phyloP scores from a whole-genome alignment of 2,113 vertebrate species.

The Gracilinanus agilis region DNA sequence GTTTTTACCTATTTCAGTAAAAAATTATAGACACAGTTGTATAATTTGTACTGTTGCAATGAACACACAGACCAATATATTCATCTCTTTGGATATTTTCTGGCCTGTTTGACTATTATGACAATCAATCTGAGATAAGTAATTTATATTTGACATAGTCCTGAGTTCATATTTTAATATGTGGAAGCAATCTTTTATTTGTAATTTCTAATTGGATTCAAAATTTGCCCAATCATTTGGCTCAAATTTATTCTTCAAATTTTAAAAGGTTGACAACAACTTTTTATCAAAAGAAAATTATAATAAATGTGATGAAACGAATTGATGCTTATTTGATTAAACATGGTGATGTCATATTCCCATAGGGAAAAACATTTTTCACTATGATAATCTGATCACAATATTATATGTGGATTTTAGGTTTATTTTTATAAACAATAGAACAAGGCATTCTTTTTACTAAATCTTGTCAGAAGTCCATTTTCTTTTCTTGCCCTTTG shows the following conservation, averaged over 20 bases:
- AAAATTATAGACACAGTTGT: neutral
- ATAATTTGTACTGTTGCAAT: neutral
- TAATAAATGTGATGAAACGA: constrained; percentile 47
- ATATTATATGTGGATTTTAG: neutral
- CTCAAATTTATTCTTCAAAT: neutral
- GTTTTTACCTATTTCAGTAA: neutral
- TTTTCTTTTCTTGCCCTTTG: neutral
- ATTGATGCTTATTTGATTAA: neutral
- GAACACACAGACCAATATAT: neutral
- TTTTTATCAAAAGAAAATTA: constrained; percentile 17
- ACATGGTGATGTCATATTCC: neutral
- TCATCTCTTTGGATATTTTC: neutral
- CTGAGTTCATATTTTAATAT: constrained; percentile 2
- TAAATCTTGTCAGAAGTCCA: neutral
- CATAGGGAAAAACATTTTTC: neutral
- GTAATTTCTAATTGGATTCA: constrained; percentile 40
- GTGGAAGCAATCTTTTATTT: constrained; percentile 9
- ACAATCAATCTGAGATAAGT: neutral
- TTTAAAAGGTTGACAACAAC: constrained; percentile 55
- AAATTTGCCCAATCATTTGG: constrained; percentile 22
- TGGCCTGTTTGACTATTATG: neutral
- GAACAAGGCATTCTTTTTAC: neutral
- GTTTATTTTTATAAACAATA: neutral
- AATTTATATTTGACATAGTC: neutral
- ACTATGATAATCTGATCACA: neutral